Conservation (phyloP, 2,797 vertebrate genomes). For the Phrynocephalus guinanensis region DNA sequence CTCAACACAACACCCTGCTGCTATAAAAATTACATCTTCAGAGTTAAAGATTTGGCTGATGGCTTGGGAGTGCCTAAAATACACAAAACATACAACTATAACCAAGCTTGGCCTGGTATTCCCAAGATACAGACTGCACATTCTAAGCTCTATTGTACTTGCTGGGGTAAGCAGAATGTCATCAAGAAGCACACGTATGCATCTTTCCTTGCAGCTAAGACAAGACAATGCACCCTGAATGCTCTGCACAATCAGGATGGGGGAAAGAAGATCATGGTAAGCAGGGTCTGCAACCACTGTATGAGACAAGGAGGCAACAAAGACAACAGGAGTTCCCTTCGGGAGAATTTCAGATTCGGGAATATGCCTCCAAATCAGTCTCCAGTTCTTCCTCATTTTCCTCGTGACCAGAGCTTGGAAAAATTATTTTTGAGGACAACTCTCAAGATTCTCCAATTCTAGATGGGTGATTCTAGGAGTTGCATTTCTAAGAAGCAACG, state of each 20-base stretch:
- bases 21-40: rapidly evolving
- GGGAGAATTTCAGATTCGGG: neutral
- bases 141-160: neutral
- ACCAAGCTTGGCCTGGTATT: neutral
- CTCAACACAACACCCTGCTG: rapidly evolving
- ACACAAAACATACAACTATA: neutral
- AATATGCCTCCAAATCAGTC: neutral
- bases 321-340: neutral
- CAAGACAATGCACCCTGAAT: too few species aligned
- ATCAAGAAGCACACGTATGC: neutral
- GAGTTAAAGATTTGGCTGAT: neutral
- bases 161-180: neutral
- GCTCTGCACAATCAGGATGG: too few species aligned
- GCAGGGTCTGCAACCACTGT: neutral
- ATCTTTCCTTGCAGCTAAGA: too few species aligned
- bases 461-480: neutral
- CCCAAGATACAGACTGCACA: neutral
- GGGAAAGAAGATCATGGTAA: neutral
- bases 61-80: neutral
- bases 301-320: too few species aligned
- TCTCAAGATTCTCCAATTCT: neutral
- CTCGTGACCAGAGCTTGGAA: neutral
- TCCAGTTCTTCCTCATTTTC: neutral
- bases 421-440: too few species aligned
- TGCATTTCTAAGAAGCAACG: neutral